Conservation (phyloP, 2,888 invertebrate species). For the Drosophila ustulata region DNA sequence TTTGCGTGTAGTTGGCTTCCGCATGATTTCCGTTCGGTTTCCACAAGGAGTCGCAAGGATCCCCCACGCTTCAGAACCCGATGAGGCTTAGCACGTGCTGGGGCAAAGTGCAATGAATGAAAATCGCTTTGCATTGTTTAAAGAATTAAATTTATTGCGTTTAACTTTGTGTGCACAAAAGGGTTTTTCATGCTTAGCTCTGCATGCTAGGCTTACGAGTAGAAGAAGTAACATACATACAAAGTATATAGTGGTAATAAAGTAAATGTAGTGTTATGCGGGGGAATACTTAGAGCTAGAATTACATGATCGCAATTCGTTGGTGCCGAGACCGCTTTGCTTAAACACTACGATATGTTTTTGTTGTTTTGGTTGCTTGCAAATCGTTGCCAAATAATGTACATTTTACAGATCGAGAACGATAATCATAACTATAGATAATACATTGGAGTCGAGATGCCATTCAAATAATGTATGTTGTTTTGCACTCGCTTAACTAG, state of each 20-base stretch:
- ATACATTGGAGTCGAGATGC: conserved; percentile 35
- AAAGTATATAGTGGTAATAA: neutral
- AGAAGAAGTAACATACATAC: conserved; percentile 1
- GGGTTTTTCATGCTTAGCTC: conserved; percentile 65
- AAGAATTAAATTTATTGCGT: conserved; percentile 68
- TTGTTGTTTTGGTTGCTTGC: conserved; percentile 69
- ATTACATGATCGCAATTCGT: conserved; percentile 60
- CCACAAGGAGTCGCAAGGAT: conserved; percentile 5
- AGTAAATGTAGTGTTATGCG: neutral
- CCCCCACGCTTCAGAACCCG: neutral
- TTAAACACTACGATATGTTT: conserved; percentile 65
- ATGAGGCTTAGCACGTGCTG: conserved; percentile 4
- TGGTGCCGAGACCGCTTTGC: conserved; percentile 48
- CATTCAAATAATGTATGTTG: conserved; percentile 21
- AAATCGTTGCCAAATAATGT: conserved; percentile 67
- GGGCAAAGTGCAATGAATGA: conserved; percentile 28
- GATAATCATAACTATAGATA: conserved; percentile 36
- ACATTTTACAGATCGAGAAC: conserved; percentile 59
- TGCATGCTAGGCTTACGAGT: conserved; percentile 58
- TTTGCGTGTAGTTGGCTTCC: conserved; percentile 67
- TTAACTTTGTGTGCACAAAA: conserved; percentile 54
- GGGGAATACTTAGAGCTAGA: conserved; percentile 51
- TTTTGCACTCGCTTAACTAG: conserved; percentile 70
- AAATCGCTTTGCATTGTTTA: conserved; percentile 53
- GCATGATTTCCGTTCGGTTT: conserved; percentile 53